Percentiles rank a stretch among this genome's conserved stretches.
These are phyloP conservation scores for Montipora efflorescens DNA, from an alignment of 64 coral and sea anemone genomes.

Conservation along the genomic window DNA sequence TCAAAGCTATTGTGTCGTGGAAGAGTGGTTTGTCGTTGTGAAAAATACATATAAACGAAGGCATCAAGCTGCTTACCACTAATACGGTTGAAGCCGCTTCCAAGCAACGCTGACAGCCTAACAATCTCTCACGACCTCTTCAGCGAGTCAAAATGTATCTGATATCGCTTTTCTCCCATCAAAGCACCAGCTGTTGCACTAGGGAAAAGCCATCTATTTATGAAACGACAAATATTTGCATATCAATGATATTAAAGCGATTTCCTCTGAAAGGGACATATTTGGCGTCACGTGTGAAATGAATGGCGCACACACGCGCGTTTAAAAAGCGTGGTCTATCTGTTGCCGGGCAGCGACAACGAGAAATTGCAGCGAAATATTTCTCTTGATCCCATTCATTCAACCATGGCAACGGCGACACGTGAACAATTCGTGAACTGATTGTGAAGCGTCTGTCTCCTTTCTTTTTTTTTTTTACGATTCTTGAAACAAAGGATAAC, in stretches of 20 bases:
- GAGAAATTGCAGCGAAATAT: too few relatives aligned
- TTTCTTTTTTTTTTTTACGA: too few relatives aligned
- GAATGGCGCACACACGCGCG: not conserved
- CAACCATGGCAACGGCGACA: too few relatives aligned
- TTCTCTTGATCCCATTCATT: too few relatives aligned
- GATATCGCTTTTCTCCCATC: not conserved
- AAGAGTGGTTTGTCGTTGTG: not conserved
- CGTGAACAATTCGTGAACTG: too few relatives aligned
- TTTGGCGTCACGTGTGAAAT: not conserved
- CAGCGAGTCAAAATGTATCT: not conserved
- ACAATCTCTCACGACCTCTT: not conserved
- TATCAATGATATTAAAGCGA: conserved; percentile 10
- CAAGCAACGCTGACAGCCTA: conserved; percentile 5
- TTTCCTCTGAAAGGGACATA: not conserved
- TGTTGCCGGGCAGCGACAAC: too few relatives aligned
- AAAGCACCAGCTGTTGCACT: conserved; percentile 11
- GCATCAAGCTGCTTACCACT: not conserved
- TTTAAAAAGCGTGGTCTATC: not conserved
- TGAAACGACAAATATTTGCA: conserved; percentile 31
- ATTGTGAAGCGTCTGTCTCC: too few relatives aligned
- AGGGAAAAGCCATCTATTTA: conserved; percentile 51
- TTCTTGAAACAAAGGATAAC: too few relatives aligned
- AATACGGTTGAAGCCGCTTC: not conserved
- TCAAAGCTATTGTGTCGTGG: not conserved
- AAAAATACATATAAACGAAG: not conserved